A percentile compares a stretch with the other conserved stretches of the same genome.
phyloP scores from a whole-genome alignment of 2,888 invertebrate species.

The Serripes groenlandicus region DNA sequence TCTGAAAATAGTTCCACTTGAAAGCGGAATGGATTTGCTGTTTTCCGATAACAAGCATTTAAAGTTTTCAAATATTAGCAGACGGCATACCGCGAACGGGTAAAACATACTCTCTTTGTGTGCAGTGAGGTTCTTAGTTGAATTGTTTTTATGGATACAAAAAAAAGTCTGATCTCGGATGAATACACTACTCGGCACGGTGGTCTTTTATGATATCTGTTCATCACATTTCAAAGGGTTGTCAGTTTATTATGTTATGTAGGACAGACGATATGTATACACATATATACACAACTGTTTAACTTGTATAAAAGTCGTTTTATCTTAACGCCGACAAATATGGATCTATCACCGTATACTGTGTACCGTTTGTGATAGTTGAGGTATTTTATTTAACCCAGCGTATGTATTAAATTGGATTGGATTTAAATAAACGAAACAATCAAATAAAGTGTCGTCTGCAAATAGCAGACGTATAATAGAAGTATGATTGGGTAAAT shows the following conservation, averaged over 20 bases:
- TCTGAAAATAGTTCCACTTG: constrained; percentile 57
- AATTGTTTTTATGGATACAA: constrained; percentile 1
- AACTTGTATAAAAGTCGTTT: constrained; percentile 19
- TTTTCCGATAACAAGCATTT: constrained; percentile 21
- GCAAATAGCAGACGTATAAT: background rate
- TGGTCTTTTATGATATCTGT: constrained; percentile 65
- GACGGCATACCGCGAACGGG: constrained; percentile 17
- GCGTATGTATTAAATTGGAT: background rate
- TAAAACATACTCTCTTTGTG: constrained; percentile 20
- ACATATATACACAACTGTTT: constrained; percentile 14
- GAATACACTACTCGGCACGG: constrained; percentile 41
- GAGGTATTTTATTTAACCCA: background rate
- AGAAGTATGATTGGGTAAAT: constrained; percentile 6
- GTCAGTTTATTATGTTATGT: constrained; percentile 63
- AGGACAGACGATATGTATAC: constrained; percentile 47
- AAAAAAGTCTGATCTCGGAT: constrained; percentile 6
- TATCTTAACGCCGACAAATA: constrained; percentile 2
- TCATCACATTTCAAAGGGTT: constrained; percentile 63
- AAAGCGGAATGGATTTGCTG: constrained; percentile 22
- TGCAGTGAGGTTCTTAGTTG: background rate
- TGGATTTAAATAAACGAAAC: background rate
- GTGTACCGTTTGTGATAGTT: constrained; percentile 12
- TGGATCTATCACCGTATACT: constrained; percentile 15
- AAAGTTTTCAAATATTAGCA: constrained; percentile 28
- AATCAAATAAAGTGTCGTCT: constrained; percentile 5